Base-by-base conservation (phyloP, 23 tunicate genomes). In the Styela clava region DNA sequence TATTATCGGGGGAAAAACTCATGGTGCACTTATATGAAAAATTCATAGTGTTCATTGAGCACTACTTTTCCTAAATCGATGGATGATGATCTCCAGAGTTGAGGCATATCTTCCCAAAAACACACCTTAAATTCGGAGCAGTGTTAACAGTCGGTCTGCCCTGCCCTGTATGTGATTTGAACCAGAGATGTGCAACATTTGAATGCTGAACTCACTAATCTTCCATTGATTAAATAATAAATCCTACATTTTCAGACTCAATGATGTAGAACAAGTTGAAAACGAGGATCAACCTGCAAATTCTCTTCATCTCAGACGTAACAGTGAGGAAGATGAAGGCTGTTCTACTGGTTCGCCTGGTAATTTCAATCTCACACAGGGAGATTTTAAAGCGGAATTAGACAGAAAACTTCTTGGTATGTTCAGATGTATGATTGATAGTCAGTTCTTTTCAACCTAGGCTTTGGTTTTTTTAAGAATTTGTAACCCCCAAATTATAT, bases 281-380 rank as follows among this genome's bases (percentile, higher is more conserved):
- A 44, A 44, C 56, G 56, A 44, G 9, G 56, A 44, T 5, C 9
- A 44, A 5, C 81, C 52, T 20, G 37, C 81, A 21, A 52, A 26
- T 21, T 36, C 81, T 18, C 71, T 67, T 29, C 71, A 67, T 67
- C 2, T 67, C 9, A 64, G 81, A 16, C 30, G 81, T 5, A 76
- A 76, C 52, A 76, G 81, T 44, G 81, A 76, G 24, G 81, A 76
- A 76, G 81, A 76, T 18, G 24, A 76, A 19, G 64, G 65, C 21
- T 67, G 31, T 29, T 67, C 31, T 67, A 29, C 31, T 67, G 71
- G 32, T 7, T 76, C 65, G 1, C 65, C 81, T 16, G 65, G 81
- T 9, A 23, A 26, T 51, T 52, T 44, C 31, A 25, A 27, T 18
- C 71, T 67, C 16, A 25, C 71, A 0, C 29, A 22, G 35, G 81